Base-by-base conservation (phyloP, 2,888 invertebrate genomes). In the Ophioninae sp. region DNA sequence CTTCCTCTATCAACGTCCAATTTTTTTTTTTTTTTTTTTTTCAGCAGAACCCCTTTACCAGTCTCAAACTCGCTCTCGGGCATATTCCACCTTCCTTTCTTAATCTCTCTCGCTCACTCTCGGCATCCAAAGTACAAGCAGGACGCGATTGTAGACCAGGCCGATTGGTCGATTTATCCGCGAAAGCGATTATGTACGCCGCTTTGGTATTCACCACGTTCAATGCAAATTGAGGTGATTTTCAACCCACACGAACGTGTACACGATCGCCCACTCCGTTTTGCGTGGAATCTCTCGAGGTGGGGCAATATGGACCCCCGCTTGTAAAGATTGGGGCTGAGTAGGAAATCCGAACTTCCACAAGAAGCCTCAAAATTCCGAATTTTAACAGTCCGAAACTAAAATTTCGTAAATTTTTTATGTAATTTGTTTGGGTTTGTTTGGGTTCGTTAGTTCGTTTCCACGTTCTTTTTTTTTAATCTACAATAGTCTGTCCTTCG, bases 151-250 rank as follows among this genome's bases (percentile, higher is more conserved):
- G 72, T 41, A 63, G 63, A 44, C n/a, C 23, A 67, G 77, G 64
- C 65, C 76, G 30, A 79, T 67, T 73, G 83, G 63, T 75, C 82
- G 84, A 88, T 86, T 87, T 86, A 86, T 86, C 83, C 82, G 83
- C 79, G 68, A 81, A 72, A 78, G 75, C 86, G 89, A 89, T 90
- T 89, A 88, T 88, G 83, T 86, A 86, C 86, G 87, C 84, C 80
- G 87, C 86, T 87, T 86, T 87, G 78, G 85, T 85, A 86, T 88
- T 89, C 85, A 88, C 86, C 87, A 87, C 83, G 82, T 81, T 81
- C 85, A 82, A 86, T 87, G 88, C 87, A 88, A 88, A 88, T 89
- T 82, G 78, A 82, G 68, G 75, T 79, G 79, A 83, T 81, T 41
- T 78, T 74, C 51, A 30, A 74, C 73, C 79, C 74, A 74, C 65